Evolutionary conservation across 2,113 vertebrate species (phyloP).

Genomic region (Salvelinus alpinus): DNA sequence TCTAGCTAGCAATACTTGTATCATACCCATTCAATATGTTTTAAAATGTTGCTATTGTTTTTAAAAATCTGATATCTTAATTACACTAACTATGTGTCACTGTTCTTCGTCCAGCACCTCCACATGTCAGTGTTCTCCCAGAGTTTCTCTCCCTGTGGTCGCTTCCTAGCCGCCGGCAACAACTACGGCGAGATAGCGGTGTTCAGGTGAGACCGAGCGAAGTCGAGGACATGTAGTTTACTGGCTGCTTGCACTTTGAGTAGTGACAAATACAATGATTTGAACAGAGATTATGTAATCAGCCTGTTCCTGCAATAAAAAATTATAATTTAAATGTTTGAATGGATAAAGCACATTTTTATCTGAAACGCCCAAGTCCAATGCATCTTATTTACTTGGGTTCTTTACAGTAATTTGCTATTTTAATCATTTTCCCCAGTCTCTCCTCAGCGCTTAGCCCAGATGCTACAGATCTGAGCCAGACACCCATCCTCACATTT

Average conservation of each 20-base stretch:
- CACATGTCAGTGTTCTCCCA: conserved; percentile 91
- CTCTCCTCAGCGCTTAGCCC: conserved; percentile 85
- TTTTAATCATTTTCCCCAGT: conserved; percentile 53
- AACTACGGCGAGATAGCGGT: conserved; percentile 86
- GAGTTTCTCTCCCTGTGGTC: conserved; percentile 86
- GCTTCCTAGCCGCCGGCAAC: conserved; percentile 85
- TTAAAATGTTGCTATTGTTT: no score
- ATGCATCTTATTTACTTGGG: no score
- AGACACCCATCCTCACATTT: conserved; percentile 82
- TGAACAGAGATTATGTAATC: background rate
- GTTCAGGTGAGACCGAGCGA: conserved; percentile 78
- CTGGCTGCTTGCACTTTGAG: no score
- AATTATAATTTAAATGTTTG: background rate
- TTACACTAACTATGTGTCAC: background rate
- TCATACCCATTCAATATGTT: no score
- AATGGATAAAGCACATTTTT: background rate
- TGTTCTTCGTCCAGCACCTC: conserved; percentile 70
- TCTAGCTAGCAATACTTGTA: no score
- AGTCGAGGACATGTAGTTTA: background rate
- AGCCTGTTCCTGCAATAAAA: background rate
- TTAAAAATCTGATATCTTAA: no score
- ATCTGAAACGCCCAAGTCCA: no score
- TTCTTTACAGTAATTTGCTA: background rate
- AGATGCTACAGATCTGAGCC: conserved; percentile 77
- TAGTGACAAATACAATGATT: no score